These are phyloP conservation scores for Albula glossodonta DNA, from an alignment of 2,113 vertebrate genomes.

Conservation along the genomic window DNA sequence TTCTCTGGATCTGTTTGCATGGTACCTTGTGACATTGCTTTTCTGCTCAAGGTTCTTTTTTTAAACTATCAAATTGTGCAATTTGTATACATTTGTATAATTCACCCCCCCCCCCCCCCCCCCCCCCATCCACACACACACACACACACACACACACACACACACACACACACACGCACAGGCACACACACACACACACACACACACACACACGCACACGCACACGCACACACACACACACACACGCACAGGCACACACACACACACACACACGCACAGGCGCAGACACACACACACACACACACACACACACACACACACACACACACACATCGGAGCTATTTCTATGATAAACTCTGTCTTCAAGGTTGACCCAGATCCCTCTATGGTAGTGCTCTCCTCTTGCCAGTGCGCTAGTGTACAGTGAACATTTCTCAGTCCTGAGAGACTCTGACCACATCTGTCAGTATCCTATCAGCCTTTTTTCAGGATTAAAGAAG, in stretches of 20 bases:
- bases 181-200: no score
- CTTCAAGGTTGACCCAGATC: neutral
- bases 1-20: constrained; percentile 7
- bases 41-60: neutral
- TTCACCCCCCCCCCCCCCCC: neutral
- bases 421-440: neutral
- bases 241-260: neutral
- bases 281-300: no score
- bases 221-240: neutral
- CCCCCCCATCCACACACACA: no score
- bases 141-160: no score
- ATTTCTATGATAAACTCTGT: neutral
- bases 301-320: no score
- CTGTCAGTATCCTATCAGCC: neutral
- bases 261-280: no score
- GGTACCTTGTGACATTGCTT: constrained; percentile 29
- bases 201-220: no score
- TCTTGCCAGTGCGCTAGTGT: neutral
- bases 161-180: no score
- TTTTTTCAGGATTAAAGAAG: neutral
- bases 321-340: neutral
- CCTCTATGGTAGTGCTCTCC: neutral
- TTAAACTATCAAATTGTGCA: neutral
- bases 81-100: neutral
- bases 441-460: neutral